Percentiles rank a stretch among this genome's conserved stretches.
phyloP scores from a whole-genome alignment of 2,113 vertebrate species.

The Silurus asotus region DNA sequence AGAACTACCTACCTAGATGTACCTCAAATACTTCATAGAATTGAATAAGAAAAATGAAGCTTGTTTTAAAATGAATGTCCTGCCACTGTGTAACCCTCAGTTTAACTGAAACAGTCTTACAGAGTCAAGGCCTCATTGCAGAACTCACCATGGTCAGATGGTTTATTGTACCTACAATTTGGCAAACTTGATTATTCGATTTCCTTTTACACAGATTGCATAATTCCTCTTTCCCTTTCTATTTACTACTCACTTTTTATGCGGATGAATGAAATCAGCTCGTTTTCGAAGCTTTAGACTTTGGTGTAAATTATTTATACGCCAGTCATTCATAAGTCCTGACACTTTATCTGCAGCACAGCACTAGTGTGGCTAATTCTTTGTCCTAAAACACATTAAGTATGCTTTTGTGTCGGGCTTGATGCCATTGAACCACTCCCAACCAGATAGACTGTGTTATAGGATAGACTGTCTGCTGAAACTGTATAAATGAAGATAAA shows the following conservation, averaged over 20 bases:
- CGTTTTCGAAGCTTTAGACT: slow-evolving; percentile 52
- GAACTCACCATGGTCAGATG: neutral
- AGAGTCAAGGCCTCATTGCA: neutral
- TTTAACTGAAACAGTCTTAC: neutral
- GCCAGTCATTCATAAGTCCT: slow-evolving; percentile 58
- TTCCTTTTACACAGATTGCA: neutral
- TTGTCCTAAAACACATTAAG: slow-evolving; percentile 38
- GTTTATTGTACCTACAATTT: neutral
- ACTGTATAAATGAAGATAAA: neutral
- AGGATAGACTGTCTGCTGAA: neutral
- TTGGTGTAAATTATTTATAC: slow-evolving; percentile 67
- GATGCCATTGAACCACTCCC: slow-evolving; percentile 8
- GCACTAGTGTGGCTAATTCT: slow-evolving; percentile 23
- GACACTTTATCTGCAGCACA: slow-evolving; percentile 59
- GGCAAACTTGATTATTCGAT: neutral
- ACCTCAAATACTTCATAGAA: neutral
- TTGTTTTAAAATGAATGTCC: neutral
- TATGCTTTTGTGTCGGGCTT: slow-evolving; percentile 42
- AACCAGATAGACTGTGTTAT: slow-evolving; percentile 26
- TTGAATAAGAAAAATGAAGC: neutral
- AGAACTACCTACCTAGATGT: neutral
- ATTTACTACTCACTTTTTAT: slow-evolving; percentile 52
- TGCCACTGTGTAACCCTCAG: neutral
- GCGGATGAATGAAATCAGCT: slow-evolving; percentile 56
- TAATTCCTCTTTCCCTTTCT: neutral